These are phyloP conservation scores for Polymixis lichenea DNA, from an alignment of 2,888 invertebrate species.

Conservation along the genomic window DNA sequence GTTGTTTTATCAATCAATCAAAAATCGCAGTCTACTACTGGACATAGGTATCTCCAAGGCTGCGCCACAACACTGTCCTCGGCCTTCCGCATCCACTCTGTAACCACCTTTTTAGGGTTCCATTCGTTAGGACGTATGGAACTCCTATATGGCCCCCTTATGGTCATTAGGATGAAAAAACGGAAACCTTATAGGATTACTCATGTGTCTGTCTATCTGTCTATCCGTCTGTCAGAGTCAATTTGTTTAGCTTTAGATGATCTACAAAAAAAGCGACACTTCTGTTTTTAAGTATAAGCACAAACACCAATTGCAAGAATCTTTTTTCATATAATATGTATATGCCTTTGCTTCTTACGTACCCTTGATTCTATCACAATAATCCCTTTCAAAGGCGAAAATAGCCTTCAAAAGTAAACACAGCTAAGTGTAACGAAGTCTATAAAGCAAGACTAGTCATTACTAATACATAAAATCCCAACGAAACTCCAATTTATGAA, in stretches of 20 bases:
- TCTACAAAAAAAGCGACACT: not conserved
- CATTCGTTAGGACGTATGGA: too few species aligned
- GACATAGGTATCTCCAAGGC: too few species aligned
- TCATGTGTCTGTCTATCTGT: too few species aligned
- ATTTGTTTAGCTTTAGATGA: not conserved
- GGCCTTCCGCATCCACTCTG: too few species aligned
- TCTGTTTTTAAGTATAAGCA: not conserved
- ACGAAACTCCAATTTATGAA: constrained; percentile 11
- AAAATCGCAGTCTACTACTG: too few species aligned
- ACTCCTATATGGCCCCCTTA: too few species aligned
- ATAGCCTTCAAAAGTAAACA: not conserved
- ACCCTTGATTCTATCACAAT: not conserved
- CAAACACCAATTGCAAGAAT: not conserved
- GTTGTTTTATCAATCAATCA: too few species aligned
- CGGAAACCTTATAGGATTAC: too few species aligned
- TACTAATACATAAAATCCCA: constrained; percentile 24
- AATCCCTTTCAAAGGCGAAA: not conserved
- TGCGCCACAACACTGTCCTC: too few species aligned
- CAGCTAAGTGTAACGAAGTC: not conserved
- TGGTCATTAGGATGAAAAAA: too few species aligned
- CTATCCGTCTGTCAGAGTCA: too few species aligned
- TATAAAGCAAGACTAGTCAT: not conserved
- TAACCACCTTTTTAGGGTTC: too few species aligned
- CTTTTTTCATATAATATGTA: not conserved
- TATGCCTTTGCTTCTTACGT: not conserved